phyloP scores from a whole-genome alignment of 2,888 invertebrate species.

The Ariolimax columbianus region DNA sequence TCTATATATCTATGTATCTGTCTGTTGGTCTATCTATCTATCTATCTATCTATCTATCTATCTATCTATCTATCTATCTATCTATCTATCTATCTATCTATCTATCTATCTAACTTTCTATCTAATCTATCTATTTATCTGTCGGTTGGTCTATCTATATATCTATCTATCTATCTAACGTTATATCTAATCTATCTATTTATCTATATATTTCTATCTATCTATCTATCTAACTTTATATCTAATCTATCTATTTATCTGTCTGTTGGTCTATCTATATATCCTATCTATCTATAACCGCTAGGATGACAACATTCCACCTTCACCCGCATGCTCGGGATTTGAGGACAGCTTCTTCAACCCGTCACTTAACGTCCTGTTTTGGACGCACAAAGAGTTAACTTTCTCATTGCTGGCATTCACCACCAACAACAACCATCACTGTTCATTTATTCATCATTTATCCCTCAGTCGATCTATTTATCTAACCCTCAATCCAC shows the following conservation, averaged over 20 bases:
- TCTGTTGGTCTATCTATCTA: background rate
- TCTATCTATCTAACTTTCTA: background rate
- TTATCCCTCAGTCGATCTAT: too few species aligned
- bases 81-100: background rate
- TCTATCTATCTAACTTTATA: conserved; percentile 21
- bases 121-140: background rate
- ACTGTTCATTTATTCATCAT: too few species aligned
- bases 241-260: background rate
- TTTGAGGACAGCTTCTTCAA: too few species aligned
- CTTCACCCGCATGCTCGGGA: too few species aligned
- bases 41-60: background rate
- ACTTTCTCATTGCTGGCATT: too few species aligned
- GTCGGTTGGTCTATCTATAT: background rate
- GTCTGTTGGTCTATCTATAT: too few species aligned
- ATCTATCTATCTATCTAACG: conserved; percentile 3
- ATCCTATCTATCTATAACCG: too few species aligned
- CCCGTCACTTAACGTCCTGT: too few species aligned
- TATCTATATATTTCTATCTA: background rate
- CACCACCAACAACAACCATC: too few species aligned
- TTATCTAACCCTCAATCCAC: too few species aligned
- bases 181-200: background rate
- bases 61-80: background rate
- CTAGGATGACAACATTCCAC: too few species aligned
- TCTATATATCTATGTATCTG: background rate
- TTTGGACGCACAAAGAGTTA: too few species aligned